phyloP scores from a whole-genome alignment of 2,113 vertebrate species.

The Ptyas mucosa region DNA sequence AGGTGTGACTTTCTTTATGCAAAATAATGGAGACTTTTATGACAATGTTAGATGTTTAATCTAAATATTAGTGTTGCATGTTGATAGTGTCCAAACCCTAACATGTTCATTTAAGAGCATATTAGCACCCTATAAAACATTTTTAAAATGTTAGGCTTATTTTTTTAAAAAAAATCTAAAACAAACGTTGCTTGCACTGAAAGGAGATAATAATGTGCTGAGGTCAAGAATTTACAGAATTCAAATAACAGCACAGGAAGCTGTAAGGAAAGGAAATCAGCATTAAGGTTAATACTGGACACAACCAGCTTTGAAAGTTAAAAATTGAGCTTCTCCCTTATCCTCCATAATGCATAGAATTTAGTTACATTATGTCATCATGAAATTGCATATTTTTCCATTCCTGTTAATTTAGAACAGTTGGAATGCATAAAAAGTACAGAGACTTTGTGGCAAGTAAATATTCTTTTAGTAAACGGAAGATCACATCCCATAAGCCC shows the following conservation, averaged over 20 bases:
- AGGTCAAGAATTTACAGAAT: neutral
- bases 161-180: neutral
- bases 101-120: neutral
- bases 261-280: neutral
- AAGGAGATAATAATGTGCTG: neutral
- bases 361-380: neutral
- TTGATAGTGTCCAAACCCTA: neutral
- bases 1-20: neutral
- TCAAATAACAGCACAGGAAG: neutral
- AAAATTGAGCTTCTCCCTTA: neutral
- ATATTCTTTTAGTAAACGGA: neutral
- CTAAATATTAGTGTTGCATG: neutral
- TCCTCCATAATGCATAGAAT: neutral
- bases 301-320: neutral
- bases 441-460: neutral
- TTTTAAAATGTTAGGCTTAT: neutral
- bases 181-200: neutral
- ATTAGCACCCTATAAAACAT: neutral
- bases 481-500: neutral
- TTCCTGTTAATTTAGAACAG: neutral
- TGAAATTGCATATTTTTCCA: neutral
- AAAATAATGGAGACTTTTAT: neutral
- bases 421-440: neutral
- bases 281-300: neutral
- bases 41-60: constrained; percentile 1